phyloP scores from a whole-genome alignment of 2,888 invertebrate genomes.

The Cephonodes hylas region DNA sequence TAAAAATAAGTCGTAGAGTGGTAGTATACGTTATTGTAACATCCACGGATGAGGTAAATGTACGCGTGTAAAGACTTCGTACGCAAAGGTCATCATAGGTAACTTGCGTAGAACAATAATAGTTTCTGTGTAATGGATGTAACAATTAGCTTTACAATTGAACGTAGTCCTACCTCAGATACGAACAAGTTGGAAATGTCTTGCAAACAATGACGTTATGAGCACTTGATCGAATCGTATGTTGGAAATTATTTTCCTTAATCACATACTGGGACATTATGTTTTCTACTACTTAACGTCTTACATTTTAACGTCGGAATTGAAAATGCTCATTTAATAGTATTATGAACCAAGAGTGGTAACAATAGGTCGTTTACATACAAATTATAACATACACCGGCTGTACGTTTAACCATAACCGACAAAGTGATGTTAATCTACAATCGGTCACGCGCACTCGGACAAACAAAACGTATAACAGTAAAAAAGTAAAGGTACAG shows the following conservation, averaged over 20 bases:
- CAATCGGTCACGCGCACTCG: neutral
- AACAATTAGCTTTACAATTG: no score
- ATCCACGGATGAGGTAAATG: neutral
- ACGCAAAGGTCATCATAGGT: neutral
- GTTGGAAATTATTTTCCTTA: no score
- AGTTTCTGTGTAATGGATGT: no score
- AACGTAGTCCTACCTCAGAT: no score
- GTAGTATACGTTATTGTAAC: neutral
- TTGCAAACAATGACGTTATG: no score
- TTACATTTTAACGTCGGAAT: no score
- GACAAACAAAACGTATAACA: conserved; percentile 27
- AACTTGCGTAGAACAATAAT: neutral
- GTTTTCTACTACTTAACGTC: no score
- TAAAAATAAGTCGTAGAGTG: neutral
- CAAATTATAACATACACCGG: neutral
- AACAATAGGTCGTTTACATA: neutral
- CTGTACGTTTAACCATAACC: neutral
- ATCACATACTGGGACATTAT: no score
- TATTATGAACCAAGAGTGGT: neutral
- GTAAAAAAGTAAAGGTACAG: conserved; percentile 30
- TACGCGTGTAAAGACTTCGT: neutral
- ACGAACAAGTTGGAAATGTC: no score
- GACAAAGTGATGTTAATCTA: neutral
- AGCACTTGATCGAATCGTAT: no score
- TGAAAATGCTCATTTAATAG: neutral